Conservation (phyloP, 1,140 invertebrate genomes). For the Panagrolaimus sp. region DNA sequence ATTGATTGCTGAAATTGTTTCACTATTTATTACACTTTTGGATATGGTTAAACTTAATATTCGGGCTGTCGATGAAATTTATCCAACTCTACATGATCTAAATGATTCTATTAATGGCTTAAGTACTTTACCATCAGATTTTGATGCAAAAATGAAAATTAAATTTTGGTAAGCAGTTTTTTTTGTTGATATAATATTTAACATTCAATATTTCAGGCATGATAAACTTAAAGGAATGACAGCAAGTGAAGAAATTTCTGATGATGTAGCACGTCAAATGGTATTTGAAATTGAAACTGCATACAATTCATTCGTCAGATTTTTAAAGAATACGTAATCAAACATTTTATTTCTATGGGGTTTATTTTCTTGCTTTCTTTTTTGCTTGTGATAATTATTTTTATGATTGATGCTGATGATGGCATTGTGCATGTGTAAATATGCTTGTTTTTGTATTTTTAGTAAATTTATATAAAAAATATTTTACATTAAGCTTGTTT, state of each 20-base stretch:
- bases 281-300: constrained; percentile 90
- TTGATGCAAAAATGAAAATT: constrained; percentile 86
- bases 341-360: neutral
- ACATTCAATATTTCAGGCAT: constrained; percentile 58
- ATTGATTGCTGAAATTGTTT: constrained; percentile 95
- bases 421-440: too few species aligned
- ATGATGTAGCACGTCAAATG: constrained; percentile 80
- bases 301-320: constrained; percentile 68
- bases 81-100: constrained; percentile 87
- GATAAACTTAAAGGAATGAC: constrained; percentile 83
- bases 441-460: too few species aligned
- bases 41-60: constrained; percentile 90
- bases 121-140: constrained; percentile 67
- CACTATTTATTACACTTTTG: constrained; percentile 94
- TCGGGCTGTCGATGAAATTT: constrained; percentile 90
- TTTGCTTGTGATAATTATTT: too few species aligned
- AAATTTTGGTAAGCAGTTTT: constrained; percentile 64
- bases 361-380: too few species aligned
- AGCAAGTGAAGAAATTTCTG: constrained; percentile 87
- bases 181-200: too few species aligned
- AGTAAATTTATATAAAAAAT: too few species aligned
- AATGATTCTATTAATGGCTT: constrained; percentile 86
- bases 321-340: constrained; percentile 30
- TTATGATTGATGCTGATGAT: too few species aligned
- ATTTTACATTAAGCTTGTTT: too few species aligned